Percentiles rank a stretch among this genome's conserved stretches.
phyloP scores from a whole-genome alignment of 2,797 vertebrate species.

The Takifugu ocellatus region DNA sequence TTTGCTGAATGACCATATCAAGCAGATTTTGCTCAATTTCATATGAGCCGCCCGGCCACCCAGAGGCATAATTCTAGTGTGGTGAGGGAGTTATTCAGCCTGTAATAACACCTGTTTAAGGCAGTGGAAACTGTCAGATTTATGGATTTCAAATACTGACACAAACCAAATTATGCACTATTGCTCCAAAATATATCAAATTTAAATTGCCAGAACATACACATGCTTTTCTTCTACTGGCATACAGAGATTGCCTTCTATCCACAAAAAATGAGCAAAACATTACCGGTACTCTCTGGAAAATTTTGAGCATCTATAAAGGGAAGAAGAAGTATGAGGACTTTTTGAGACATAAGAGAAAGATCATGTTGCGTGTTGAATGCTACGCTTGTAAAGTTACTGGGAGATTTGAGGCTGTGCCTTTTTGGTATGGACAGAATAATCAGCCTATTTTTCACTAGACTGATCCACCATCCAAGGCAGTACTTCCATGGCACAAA shows the following conservation, averaged over 20 bases:
- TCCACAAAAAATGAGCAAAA: too few species aligned
- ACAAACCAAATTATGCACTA: background rate
- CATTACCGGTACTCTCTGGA: background rate
- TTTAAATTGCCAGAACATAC: background rate
- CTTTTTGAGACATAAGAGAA: background rate
- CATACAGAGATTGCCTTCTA: too few species aligned
- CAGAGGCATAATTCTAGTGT: constrained; percentile 4
- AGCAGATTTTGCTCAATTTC: constrained; percentile 5
- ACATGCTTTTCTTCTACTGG: constrained; percentile 2
- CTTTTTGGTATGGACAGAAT: too few species aligned
- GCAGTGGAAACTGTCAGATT: background rate
- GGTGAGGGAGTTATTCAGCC: background rate
- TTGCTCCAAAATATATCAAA: constrained; percentile 1
- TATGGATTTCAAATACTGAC: background rate
- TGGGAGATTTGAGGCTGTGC: background rate
- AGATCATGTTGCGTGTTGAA: background rate
- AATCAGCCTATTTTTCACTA: background rate
- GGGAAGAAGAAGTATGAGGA: background rate
- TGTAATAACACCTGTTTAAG: background rate
- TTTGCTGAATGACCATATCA: constrained; percentile 6
- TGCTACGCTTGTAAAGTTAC: background rate
- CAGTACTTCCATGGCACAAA: too few species aligned
- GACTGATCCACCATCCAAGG: too few species aligned
- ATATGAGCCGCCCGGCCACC: constrained; percentile 10
- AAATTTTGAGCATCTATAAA: background rate